Base-by-base conservation (phyloP, 2,113 vertebrate species). In the Osmerus mordax region DNA sequence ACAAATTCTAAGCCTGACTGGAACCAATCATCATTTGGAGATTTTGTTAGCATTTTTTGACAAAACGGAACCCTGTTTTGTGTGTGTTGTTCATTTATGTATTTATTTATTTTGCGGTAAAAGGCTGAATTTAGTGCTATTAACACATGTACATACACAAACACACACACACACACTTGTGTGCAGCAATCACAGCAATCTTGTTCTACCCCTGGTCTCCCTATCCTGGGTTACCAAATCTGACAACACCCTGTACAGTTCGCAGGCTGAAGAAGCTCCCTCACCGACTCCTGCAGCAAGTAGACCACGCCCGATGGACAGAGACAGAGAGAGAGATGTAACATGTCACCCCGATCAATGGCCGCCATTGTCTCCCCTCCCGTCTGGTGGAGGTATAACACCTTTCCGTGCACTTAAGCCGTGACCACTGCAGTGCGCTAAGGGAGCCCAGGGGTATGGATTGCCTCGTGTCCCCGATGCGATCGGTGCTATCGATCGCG, bases 401-500 rank as follows among this genome's bases (percentile, higher is more conserved):
- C 91, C 90, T 93, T 89, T 88, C 89, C 80, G 77, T 92, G 90
- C 91, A 92, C 91, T 92, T 92, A 91, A 91, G 90, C 87, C 79
- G 85, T 84, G 89, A 91, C 91, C 89, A 89, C 92, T 90, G 92
- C 90, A 92, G 87, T 91, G 91, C 87, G 87, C 91, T 87, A 86
- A 90, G 92, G 90, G 91, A 91, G 83, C 78, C 73, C 86, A 88
- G 82, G 84, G 84, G 85, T 92, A 93, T 93, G 89, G 91, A 92
- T 92, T 90, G 89, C 89, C 87, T 89, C 69, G 82, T 86, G 91
- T 92, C 91, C 91, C 91, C 85, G 87, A 91, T 91, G 91, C 91
- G 87, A 92, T 92, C 89, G 90, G 91, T 83, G 87, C 87, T 93
- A 93, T 93, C 86, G 92, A 93, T 93, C 86, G 89, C 65, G 36